phyloP scores from a whole-genome alignment of 2,797 vertebrate genomes.

The Caiman crocodilus region DNA sequence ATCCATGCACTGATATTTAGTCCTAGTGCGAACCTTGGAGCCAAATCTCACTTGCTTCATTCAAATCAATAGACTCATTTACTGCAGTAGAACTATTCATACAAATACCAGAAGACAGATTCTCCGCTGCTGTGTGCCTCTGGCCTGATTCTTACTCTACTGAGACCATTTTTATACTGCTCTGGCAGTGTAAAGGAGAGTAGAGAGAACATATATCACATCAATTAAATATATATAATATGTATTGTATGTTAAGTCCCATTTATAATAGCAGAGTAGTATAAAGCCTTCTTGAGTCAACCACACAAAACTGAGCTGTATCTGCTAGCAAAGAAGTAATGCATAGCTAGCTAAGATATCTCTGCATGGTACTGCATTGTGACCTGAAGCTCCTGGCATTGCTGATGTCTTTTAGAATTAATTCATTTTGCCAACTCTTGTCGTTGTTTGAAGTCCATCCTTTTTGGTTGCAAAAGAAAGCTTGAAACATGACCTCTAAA shows the following conservation, averaged over 20 bases:
- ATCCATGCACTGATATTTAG: conserved; percentile 75
- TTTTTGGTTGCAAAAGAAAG: neutral
- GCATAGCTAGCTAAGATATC: too few relatives aligned
- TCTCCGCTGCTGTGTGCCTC: conserved; percentile 61
- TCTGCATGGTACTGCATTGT: too few relatives aligned
- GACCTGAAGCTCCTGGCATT: accelerated
- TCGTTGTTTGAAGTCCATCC: neutral
- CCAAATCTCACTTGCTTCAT: conserved; percentile 75
- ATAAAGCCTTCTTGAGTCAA: conserved; percentile 38
- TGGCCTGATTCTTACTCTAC: conserved; percentile 64
- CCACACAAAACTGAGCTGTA: conserved; percentile 20
- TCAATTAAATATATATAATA: neutral
- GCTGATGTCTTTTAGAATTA: neutral
- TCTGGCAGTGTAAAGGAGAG: conserved; percentile 66
- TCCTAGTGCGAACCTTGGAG: conserved; percentile 70
- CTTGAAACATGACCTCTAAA: neutral
- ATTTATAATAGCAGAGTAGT: conserved; percentile 35
- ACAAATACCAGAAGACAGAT: conserved; percentile 72
- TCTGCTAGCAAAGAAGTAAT: neutral
- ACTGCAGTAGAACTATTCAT: conserved; percentile 75
- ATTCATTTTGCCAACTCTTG: neutral
- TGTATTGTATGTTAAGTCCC: conserved; percentile 17
- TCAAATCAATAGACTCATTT: conserved; percentile 75
- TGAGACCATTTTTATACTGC: conserved; percentile 62
- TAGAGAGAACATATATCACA: conserved; percentile 15